These are phyloP conservation scores for Thalassarche chlororhynchos DNA, from an alignment of 2,113 vertebrate species.

Conservation along the genomic window DNA sequence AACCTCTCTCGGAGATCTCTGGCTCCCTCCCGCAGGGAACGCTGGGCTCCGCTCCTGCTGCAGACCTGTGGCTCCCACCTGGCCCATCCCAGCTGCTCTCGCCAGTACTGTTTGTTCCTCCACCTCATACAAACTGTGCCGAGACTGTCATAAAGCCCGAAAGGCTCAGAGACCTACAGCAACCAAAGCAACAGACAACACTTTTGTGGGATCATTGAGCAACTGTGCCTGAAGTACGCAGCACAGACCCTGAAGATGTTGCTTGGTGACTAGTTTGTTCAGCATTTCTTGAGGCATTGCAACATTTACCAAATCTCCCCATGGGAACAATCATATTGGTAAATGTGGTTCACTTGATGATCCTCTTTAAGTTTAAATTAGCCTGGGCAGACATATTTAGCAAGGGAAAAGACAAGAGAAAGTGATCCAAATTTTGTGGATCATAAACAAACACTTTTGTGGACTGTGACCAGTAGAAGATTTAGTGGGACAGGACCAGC, in stretches of 20 bases:
- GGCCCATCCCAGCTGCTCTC: neutral
- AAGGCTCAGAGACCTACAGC: neutral
- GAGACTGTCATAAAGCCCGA: neutral
- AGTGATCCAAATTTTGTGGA: neutral
- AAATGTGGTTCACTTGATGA: neutral
- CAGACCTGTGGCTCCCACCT: neutral
- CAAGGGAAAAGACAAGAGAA: neutral
- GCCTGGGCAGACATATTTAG: neutral
- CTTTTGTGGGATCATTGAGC: neutral
- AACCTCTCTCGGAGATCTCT: neutral
- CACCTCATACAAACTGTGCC: neutral
- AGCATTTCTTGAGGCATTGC: constrained; percentile 8
- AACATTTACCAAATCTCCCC: neutral
- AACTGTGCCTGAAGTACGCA: neutral
- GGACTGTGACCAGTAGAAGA: neutral
- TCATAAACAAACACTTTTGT: neutral
- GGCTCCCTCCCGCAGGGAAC: neutral
- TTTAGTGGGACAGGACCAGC: neutral
- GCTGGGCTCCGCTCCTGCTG: neutral
- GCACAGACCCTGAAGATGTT: neutral
- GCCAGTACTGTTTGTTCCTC: neutral
- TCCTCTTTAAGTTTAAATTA: neutral
- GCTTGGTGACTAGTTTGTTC: neutral
- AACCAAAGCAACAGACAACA: neutral
- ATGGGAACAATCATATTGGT: neutral